These are phyloP conservation scores for Xestoiulus laeticollis DNA, from an alignment of 2,888 invertebrate genomes.

Conservation along the genomic window DNA sequence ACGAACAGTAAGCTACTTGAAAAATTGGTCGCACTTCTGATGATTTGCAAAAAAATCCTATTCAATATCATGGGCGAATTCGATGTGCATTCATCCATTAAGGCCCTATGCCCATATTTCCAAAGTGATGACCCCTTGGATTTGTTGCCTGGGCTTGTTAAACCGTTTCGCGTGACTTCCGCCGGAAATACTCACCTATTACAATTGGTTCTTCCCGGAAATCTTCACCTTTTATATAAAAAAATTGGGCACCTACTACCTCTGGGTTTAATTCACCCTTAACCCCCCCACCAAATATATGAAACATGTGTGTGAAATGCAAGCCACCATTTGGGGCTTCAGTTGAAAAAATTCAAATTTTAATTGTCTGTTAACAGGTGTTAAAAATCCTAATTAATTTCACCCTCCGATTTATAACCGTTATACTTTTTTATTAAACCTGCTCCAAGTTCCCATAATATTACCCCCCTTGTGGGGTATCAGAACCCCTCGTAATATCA, in stretches of 20 bases:
- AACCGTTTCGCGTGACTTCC: background rate
- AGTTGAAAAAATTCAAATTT: background rate
- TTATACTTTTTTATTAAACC: background rate
- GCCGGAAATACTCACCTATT: background rate
- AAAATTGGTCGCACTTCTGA: constrained; percentile 5
- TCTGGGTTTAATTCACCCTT: background rate
- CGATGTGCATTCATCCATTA: background rate
- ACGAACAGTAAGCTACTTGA: too few relatives aligned
- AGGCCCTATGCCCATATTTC: background rate
- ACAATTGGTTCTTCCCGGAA: background rate
- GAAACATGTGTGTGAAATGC: background rate
- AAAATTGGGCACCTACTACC: background rate
- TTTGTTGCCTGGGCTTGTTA: background rate
- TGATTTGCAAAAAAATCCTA: background rate
- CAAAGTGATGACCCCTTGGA: background rate
- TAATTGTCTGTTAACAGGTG: background rate
- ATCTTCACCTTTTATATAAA: background rate
- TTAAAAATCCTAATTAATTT: background rate
- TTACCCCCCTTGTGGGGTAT: background rate
- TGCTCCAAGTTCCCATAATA: background rate
- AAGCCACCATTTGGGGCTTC: background rate
- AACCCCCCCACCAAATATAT: background rate
- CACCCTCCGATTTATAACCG: background rate
- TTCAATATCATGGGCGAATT: background rate
- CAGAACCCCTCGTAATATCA: background rate